Evolutionary conservation across 1,140 invertebrate species (phyloP), one percentile per base, ranked within the genome.

Genomic region (Megathymus violae): DNA sequence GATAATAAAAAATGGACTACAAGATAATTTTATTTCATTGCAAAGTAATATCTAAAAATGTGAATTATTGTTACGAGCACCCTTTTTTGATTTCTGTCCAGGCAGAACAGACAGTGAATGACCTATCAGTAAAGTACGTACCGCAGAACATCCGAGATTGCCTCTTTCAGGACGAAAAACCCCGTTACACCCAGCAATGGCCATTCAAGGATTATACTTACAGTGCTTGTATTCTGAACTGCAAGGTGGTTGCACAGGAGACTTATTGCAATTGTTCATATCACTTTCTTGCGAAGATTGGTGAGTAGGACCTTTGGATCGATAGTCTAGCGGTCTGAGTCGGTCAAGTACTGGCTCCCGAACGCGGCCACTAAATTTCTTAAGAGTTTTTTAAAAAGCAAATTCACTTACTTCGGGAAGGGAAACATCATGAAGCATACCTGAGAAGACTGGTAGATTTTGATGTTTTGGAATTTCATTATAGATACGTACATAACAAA

Each of bases 191-290:
- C 1, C 10, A 69, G 0, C 34, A 64, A 3, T 90, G 85, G 88
- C 82, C 82, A 0, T 93, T 92, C 63, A 43, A 64, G 0, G 74
- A 79, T 17, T 94, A 93, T 63, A 91, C 92, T 11, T 92, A 92
- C 68, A 92, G 88, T 34, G 88, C 91, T 0, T 94, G 93, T 64
- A 71, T 92, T n/a, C 72, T 93, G 19, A 88, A 93, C 66, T 93
- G 93, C 64, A 80, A 92, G 10, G 89, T 88, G 4, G 64, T 86
- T n/a, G 85, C 86, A 0, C 92, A 94, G 62, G 58, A 88, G 0
- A 67, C 77, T 5, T 67, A 72, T 1, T 94, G 93, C 69, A 93
- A 92, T 36, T 94, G 93, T 69, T 91, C 92, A 1, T 91, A 93
- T 66, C 93, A 93, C 66, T 88, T 93, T 5, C 90, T 93, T 75